phyloP scores from a whole-genome alignment of 2,888 invertebrate genomes.

The Sabatieria punctata region DNA sequence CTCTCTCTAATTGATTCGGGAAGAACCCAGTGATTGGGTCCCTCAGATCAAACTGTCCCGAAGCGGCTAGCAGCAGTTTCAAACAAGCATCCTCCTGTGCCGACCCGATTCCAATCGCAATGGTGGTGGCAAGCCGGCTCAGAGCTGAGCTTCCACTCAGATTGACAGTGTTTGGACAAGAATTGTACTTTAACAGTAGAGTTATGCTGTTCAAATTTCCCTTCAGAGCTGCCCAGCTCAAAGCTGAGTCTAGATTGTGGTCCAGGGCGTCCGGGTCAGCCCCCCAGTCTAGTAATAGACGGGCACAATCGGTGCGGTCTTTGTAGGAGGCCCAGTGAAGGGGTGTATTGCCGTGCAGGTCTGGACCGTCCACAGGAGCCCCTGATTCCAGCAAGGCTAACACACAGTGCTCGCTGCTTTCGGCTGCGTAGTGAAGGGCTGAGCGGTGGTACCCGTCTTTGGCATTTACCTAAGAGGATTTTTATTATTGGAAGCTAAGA shows the following conservation, averaged over 20 bases:
- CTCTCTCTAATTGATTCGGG: too few relatives aligned
- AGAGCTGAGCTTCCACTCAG: constrained; percentile 25
- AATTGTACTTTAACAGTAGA: constrained; percentile 31
- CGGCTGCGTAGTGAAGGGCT: constrained; percentile 33
- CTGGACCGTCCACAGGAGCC: constrained; percentile 27
- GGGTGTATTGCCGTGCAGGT: constrained; percentile 27
- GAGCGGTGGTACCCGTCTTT: constrained; percentile 31
- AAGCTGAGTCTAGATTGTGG: constrained; percentile 29
- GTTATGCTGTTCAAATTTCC: constrained; percentile 27
- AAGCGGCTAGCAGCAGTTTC: constrained; percentile 26
- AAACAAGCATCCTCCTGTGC: constrained; percentile 27
- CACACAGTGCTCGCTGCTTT: constrained; percentile 25
- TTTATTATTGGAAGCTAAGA: too few relatives aligned
- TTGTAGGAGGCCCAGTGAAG: constrained; percentile 34
- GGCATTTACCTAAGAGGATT: constrained; percentile 27
- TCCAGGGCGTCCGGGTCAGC: constrained; percentile 28
- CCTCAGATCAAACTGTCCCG: constrained; percentile 22
- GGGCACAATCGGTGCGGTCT: constrained; percentile 26
- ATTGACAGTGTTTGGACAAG: constrained; percentile 24
- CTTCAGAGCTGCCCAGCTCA: constrained; percentile 32
- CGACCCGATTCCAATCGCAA: constrained; percentile 26
- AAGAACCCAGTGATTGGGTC: too few relatives aligned
- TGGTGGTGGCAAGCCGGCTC: constrained; percentile 21
- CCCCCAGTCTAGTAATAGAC: constrained; percentile 24
- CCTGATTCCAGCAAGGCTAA: constrained; percentile 27